Percentiles rank a stretch among this genome's conserved stretches.
phyloP scores from a whole-genome alignment of 2,888 invertebrate species.

The Pseudococcus jackbeardsleyi region DNA sequence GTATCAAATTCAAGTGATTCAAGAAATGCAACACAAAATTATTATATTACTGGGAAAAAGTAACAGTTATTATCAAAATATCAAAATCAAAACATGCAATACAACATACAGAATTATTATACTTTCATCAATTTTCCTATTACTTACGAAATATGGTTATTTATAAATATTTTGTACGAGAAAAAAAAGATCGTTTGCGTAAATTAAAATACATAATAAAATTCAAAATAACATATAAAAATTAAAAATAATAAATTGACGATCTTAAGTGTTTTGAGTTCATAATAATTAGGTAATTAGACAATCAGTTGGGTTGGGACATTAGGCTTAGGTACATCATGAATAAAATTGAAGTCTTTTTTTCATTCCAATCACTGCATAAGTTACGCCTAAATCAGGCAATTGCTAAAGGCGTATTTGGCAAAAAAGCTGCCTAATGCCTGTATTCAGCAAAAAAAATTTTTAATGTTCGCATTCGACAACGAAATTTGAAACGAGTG shows the following conservation, averaged over 20 bases:
- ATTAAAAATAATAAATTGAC: slow-evolving; percentile 22
- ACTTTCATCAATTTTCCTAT: not conserved
- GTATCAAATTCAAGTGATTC: too few species aligned
- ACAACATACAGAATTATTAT: not conserved
- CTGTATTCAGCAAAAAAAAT: too few species aligned
- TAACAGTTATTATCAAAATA: not conserved
- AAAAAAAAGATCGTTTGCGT: not conserved
- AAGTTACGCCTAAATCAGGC: too few species aligned
- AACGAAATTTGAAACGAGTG: too few species aligned
- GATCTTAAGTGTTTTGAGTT: not conserved
- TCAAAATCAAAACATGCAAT: not conserved
- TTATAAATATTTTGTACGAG: not conserved
- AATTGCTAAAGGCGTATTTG: too few species aligned
- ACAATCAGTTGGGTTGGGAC: not conserved
- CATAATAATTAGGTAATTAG: not conserved
- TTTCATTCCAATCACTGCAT: too few species aligned
- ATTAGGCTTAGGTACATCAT: not conserved
- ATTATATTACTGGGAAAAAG: not conserved
- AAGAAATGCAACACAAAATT: not conserved
- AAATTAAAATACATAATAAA: not conserved
- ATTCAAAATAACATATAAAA: slow-evolving; percentile 13
- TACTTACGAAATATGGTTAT: not conserved
- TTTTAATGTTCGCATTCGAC: too few species aligned
- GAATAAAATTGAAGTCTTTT: not conserved
- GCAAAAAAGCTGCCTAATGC: too few species aligned